A percentile compares a stretch with the other conserved stretches of the same genome.
phyloP scores from a whole-genome alignment of 1,140 invertebrate genomes.

The Diabrotica undecimpunctata region DNA sequence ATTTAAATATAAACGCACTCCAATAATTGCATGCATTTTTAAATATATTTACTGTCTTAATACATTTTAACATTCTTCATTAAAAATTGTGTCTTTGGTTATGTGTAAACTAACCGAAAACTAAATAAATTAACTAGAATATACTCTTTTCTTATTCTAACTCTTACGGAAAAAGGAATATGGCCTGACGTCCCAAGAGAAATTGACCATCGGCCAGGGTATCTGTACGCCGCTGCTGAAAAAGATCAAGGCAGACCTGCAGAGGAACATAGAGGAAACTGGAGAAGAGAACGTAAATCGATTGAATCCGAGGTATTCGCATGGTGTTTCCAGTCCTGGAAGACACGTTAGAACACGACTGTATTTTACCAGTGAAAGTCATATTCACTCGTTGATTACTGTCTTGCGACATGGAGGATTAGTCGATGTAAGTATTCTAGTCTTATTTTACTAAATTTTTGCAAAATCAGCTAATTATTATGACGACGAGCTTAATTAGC shows the following conservation, averaged over 20 bases:
- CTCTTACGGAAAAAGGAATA: slow-evolving; percentile 72
- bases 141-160: slow-evolving; percentile 19
- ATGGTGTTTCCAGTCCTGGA: slow-evolving; percentile 96
- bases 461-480: too few species aligned
- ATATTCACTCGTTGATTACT: slow-evolving; percentile 96
- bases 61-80: too few species aligned
- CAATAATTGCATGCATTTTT: too few species aligned
- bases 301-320: slow-evolving; percentile 94
- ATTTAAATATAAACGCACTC: too few species aligned
- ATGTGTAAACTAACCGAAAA: neutral
- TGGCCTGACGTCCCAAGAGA: slow-evolving; percentile 92
- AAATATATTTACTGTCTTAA: too few species aligned
- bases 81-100: neutral
- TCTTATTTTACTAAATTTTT: too few species aligned
- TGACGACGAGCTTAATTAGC: neutral
- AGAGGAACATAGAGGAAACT: slow-evolving; percentile 85
- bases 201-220: slow-evolving; percentile 94
- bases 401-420: slow-evolving; percentile 92
- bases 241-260: slow-evolving; percentile 94
- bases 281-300: slow-evolving; percentile 90
- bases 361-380: slow-evolving; percentile 99
- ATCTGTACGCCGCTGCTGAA: slow-evolving; percentile 95
- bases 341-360: slow-evolving; percentile 94
- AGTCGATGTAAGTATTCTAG: slow-evolving; percentile 66
- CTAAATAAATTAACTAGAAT: slow-evolving; percentile 4